Evolutionary conservation across 1,140 invertebrate species (phyloP).

Genomic region (Archegozetes longisetosus): DNA sequence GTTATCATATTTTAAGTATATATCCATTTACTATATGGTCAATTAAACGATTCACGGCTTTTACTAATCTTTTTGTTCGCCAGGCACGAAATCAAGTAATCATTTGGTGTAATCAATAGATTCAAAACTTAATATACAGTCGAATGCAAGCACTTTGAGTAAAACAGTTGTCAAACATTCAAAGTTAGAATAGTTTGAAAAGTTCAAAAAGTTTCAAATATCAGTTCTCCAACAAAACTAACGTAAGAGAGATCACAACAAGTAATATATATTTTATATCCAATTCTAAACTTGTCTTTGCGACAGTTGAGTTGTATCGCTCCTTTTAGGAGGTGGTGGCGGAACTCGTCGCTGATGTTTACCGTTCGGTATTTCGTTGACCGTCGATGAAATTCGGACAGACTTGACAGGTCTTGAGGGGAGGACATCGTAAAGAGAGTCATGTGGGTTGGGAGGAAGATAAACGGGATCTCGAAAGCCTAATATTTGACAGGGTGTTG

Average conservation of each 20-base stretch:
- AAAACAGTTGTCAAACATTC: neutral
- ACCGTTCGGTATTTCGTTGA: neutral
- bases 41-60: too few species aligned
- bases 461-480: conserved; percentile 46
- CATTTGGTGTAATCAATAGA: neutral
- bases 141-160: neutral
- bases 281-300: neutral
- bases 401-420: conserved; percentile 5
- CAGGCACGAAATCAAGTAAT: too few species aligned
- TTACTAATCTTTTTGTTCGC: too few species aligned
- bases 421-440: neutral
- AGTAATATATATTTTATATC: neutral
- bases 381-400: conserved; percentile 5
- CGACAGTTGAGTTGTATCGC: conserved; percentile 54
- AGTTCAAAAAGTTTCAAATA: too few species aligned
- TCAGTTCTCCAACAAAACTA: neutral
- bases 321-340: conserved; percentile 56
- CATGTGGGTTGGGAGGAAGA: conserved; percentile 15
- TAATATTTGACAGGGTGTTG: conserved; percentile 72
- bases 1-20: too few species aligned
- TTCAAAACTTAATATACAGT: neutral
- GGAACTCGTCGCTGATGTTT: conserved; percentile 35
- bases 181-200: too few species aligned
- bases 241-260: neutral
- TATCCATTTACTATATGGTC: too few species aligned